Percentiles rank a stretch among this genome's conserved stretches.
Evolutionary conservation across 1,140 invertebrate genomes (phyloP).

Genomic region (Brachionus sp.): DNA sequence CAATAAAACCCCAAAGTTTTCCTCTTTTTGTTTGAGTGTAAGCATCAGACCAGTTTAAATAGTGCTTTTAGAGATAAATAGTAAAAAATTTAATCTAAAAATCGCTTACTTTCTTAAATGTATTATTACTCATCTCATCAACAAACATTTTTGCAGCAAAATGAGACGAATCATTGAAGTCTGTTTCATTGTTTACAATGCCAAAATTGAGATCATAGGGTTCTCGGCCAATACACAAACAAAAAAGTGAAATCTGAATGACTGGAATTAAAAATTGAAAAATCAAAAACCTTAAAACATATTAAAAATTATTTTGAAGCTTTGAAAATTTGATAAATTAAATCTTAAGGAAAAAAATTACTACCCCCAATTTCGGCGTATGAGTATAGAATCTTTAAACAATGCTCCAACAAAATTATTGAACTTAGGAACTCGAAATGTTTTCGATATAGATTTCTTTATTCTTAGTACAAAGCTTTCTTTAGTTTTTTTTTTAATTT

Average conservation of each 20-base stretch:
- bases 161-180: background rate
- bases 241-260: constrained; percentile 90
- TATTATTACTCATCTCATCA: background rate
- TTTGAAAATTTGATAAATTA: background rate
- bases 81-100: background rate
- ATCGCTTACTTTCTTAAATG: constrained; percentile 34
- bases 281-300: constrained; percentile 52
- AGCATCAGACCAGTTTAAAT: constrained; percentile 21
- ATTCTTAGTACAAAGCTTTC: constrained; percentile 16
- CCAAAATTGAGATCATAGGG: constrained; percentile 77
- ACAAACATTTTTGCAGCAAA: constrained; percentile 9
- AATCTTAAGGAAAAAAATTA: constrained; percentile 49
- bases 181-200: constrained; percentile 65
- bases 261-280: constrained; percentile 87
- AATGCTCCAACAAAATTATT: constrained; percentile 66
- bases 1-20: constrained; percentile 77
- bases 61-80: constrained; percentile 1
- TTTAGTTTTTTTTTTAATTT: background rate
- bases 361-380: constrained; percentile 87
- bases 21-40: constrained; percentile 61
- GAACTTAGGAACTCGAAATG: constrained; percentile 32
- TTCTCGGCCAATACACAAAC: constrained; percentile 83
- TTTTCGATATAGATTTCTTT: background rate
- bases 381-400: constrained; percentile 85
- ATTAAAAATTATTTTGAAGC: background rate